A percentile compares a stretch with the other conserved stretches of the same genome.
These are phyloP conservation scores for Rhynchotus rufescens DNA, from an alignment of 2,797 vertebrate species.

Conservation along the genomic window DNA sequence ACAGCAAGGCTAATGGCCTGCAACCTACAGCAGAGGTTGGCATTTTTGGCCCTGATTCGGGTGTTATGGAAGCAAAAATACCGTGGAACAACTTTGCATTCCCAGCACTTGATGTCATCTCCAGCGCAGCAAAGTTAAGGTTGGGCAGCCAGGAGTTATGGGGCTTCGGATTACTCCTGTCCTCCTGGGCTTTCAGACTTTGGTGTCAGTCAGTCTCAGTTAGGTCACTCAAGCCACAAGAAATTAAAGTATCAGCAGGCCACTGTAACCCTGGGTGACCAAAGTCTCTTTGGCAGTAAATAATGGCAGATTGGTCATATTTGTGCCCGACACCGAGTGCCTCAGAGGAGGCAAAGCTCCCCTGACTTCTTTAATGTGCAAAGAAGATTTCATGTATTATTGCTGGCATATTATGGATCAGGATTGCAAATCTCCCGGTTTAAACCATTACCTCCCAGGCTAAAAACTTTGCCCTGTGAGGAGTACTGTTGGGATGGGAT, in stretches of 20 bases:
- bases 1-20: neutral
- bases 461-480: neutral
- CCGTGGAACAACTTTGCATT: neutral
- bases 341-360: neutral
- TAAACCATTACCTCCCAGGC: fast-evolving
- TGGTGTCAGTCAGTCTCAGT: neutral
- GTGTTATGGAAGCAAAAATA: neutral
- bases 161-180: neutral
- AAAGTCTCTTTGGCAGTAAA: neutral
- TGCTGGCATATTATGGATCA: neutral
- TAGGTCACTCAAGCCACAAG: neutral
- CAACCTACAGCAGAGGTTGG: neutral
- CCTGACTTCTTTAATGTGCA: neutral
- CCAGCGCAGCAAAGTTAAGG: no score
- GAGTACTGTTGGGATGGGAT: constrained; percentile 4
- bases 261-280: neutral
- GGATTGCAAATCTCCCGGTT: neutral
- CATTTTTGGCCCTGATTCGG: neutral
- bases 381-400: neutral
- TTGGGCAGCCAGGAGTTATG: neutral
- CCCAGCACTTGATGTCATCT: neutral
- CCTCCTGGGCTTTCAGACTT: neutral
- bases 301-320: neutral
- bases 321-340: fast-evolving
- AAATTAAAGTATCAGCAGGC: neutral